Evolutionary conservation across 2,113 vertebrate species (phyloP).

Genomic region (Gambusia affinis): DNA sequence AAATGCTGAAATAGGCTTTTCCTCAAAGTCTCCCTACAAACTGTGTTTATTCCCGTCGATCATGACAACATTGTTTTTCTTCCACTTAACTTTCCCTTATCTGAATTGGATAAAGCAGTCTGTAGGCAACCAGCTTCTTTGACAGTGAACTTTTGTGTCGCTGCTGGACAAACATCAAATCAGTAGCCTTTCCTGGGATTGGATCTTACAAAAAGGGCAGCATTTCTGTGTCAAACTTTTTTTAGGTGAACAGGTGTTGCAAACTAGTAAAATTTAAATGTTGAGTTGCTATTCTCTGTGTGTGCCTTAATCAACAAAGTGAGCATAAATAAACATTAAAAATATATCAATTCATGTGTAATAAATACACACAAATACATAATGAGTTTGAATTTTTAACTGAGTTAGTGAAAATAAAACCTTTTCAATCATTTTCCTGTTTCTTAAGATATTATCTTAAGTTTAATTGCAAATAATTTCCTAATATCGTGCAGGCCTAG

Average conservation of each 20-base stretch:
- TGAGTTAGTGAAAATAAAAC: neutral
- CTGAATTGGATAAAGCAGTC: neutral
- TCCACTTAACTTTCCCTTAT: neutral
- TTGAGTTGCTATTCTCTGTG: neutral
- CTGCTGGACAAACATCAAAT: neutral
- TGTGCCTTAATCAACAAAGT: neutral
- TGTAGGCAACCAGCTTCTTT: neutral
- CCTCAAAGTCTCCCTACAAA: neutral
- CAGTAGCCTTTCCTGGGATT: neutral
- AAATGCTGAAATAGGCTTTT: neutral
- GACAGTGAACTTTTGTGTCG: neutral
- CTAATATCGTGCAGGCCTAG: neutral
- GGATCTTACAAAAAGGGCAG: neutral
- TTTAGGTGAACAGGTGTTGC: too few species aligned
- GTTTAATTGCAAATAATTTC: neutral
- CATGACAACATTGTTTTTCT: neutral
- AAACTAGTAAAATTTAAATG: too few species aligned
- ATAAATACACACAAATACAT: neutral
- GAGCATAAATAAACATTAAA: too few species aligned
- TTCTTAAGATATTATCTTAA: neutral
- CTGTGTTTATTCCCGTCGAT: neutral
- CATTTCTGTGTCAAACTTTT: neutral
- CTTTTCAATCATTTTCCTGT: neutral
- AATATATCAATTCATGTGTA: neutral
- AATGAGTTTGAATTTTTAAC: neutral